Evolutionary conservation across 2,113 vertebrate species (phyloP).

Genomic region (Lepus europaeus): DNA sequence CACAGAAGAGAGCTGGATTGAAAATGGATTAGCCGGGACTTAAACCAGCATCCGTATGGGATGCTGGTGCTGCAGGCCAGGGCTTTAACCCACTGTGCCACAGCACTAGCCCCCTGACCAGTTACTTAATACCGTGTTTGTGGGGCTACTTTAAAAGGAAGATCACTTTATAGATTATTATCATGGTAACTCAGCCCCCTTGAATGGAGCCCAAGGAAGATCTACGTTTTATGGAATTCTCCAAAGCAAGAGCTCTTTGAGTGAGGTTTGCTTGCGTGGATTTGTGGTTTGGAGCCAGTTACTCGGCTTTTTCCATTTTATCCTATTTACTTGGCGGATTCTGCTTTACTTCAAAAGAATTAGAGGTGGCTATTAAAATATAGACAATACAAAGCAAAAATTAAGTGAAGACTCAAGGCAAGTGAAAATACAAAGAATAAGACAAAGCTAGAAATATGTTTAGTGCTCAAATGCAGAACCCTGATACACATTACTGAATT

Average conservation of each 20-base stretch:
- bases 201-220: not conserved
- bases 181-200: not conserved
- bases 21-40: too few species aligned
- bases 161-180: not conserved
- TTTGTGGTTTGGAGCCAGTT: constrained; percentile 37
- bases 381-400: not conserved
- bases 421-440: not conserved
- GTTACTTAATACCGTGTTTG: not conserved
- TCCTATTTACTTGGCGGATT: not conserved
- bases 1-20: too few species aligned
- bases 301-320: not conserved
- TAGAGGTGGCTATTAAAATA: not conserved
- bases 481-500: not conserved
- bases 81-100: too few species aligned
- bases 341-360: constrained; percentile 37
- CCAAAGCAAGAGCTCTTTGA: constrained; percentile 13
- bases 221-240: not conserved
- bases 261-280: not conserved
- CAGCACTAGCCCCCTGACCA: too few species aligned
- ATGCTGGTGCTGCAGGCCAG: too few species aligned
- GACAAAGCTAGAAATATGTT: not conserved
- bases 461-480: not conserved
- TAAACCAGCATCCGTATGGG: too few species aligned
- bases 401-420: not conserved
- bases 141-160: not conserved